These are phyloP conservation scores for Erebia aethiops DNA, from an alignment of 2,888 invertebrate species.

Conservation along the genomic window DNA sequence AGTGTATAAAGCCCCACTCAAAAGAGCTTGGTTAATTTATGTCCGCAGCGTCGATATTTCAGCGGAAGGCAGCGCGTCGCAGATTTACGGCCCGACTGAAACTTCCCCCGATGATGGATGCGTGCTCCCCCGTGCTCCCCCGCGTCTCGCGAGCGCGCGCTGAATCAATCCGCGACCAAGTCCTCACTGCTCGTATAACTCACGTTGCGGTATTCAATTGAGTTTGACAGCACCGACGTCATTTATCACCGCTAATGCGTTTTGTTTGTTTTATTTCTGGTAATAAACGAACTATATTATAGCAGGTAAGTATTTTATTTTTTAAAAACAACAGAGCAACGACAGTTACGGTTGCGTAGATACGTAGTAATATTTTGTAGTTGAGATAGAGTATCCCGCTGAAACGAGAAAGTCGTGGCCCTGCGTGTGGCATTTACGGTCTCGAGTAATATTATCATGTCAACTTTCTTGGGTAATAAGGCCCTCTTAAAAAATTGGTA, in stretches of 20 bases:
- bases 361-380: too few species aligned
- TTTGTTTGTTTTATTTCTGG: slow-evolving; percentile 9
- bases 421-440: too few species aligned
- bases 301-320: too few species aligned
- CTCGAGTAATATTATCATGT: too few species aligned
- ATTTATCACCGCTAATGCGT: slow-evolving; percentile 28
- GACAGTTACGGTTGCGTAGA: too few species aligned
- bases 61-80: not conserved
- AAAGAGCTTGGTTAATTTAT: not conserved
- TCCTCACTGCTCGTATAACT: slow-evolving; percentile 2
- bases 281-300: not conserved
- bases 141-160: not conserved
- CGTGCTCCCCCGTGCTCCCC: not conserved
- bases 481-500: too few species aligned
- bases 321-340: too few species aligned
- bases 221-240: slow-evolving; percentile 19
- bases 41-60: not conserved
- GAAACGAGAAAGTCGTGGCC: too few species aligned
- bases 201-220: slow-evolving; percentile 29
- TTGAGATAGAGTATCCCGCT: too few species aligned
- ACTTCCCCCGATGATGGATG: slow-evolving; percentile 37
- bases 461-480: too few species aligned
- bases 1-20: not conserved
- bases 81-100: slow-evolving; percentile 31
- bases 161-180: slow-evolving; percentile 1